Evolutionary conservation across 2,797 vertebrate genomes (phyloP).

Genomic region (Parauchenoglanis ngamensis): DNA sequence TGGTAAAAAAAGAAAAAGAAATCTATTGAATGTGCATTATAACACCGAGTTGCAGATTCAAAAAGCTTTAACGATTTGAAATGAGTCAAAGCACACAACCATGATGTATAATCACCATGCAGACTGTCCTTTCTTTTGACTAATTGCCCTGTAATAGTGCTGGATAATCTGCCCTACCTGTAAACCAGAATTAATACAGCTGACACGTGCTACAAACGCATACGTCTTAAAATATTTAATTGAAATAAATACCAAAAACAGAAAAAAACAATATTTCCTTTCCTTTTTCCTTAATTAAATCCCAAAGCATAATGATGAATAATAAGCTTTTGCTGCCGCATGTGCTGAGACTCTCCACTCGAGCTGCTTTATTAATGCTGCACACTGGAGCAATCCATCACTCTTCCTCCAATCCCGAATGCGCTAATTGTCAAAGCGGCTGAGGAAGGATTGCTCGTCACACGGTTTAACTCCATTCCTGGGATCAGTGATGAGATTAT

Average conservation of each 20-base stretch:
- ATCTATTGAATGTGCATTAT: background rate
- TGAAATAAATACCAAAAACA: constrained; percentile 70
- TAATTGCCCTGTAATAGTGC: constrained; percentile 63
- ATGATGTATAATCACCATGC: constrained; percentile 65
- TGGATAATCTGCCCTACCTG: constrained; percentile 57
- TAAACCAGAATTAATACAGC: constrained; percentile 69
- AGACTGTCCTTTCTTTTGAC: constrained; percentile 62
- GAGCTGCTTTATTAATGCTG: constrained; percentile 70
- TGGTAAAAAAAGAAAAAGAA: background rate
- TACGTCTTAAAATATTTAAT: constrained; percentile 69
- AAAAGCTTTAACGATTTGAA: background rate
- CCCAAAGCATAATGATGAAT: constrained; percentile 70
- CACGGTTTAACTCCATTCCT: constrained; percentile 28
- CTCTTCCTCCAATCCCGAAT: constrained; percentile 60
- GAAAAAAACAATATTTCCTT: constrained; percentile 61
- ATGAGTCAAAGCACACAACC: background rate
- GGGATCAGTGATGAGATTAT: constrained; percentile 42
- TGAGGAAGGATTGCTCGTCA: constrained; percentile 45
- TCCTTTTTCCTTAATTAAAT: constrained; percentile 66
- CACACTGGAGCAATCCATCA: constrained; percentile 73
- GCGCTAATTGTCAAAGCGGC: constrained; percentile 61
- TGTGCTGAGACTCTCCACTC: constrained; percentile 59
- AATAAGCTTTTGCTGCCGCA: constrained; percentile 71
- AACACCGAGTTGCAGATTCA: background rate
- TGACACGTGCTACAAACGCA: constrained; percentile 60